Base-by-base conservation (phyloP, 2,113 vertebrate species). In the Anoura caudifer region DNA sequence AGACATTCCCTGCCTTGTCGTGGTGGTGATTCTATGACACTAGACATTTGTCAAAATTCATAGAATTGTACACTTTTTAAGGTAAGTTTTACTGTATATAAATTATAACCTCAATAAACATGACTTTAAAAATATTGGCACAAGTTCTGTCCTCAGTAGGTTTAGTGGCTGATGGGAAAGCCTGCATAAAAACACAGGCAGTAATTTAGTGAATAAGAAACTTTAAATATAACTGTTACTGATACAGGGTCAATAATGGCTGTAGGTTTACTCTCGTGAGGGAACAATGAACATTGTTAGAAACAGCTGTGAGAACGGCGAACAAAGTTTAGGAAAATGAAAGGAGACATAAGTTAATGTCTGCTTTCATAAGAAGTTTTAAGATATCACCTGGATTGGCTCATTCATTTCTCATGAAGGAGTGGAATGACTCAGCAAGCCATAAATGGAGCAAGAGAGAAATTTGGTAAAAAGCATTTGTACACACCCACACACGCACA, bases 311-410 rank as follows among this genome's bases (percentile, higher is more conserved):
- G 52, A 8, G 9, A 76, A 54, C 3, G 43, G 36, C 59, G 76
- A 70, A 36, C 4, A 17, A 70, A 17, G 3, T 4, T 15, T 43
- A 36, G 33, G 24, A 45, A 87, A 84, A 28, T 47, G 73, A 65
- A 92, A 80, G 54, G 82, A 90, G 67, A 76, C 81, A 56, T 43
- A 47, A 65, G 33, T 92, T 79, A 94, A 65, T 88, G n/a, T n/a
- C n/a, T n/a, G n/a, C n/a, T n/a, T n/a, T n/a, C n/a, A n/a, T n/a
- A n/a, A n/a, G 26, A 80, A 72, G 15, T 92, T 82, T 41, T 56
- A 82, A 13, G 77, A 61, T 81, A 52, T 80, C 28, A 65, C 26
- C 65, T 13, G 38, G 33, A 31, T 50, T 73, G 38, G 17, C 28
- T 87, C 16, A 83, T 43, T 77, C 95, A 79, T 84, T 59, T 70